Base-by-base conservation (phyloP, 2,888 invertebrate species). In the Carcina quercana region DNA sequence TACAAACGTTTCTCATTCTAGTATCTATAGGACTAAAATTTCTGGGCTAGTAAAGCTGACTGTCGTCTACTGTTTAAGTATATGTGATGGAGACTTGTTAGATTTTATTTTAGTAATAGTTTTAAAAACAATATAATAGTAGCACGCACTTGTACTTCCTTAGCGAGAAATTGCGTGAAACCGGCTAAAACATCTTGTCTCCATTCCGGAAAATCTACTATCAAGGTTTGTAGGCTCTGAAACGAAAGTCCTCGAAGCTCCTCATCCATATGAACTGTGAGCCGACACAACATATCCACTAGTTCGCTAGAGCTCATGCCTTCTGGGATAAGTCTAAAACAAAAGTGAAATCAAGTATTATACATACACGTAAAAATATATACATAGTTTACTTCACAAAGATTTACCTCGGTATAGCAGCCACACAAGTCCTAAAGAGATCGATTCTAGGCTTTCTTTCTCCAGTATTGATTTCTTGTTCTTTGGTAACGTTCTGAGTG, bases 241-340 rank as follows among this genome's bases (percentile, higher is more conserved):
- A 95, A 96, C 1, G 97, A 96, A 32, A 98, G 84, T 3, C 93
- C 95, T 15, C 97, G 88, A 32, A 99, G 84, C 74, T 99, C 99
- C 66, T 98, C 99, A 56, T 99, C 99, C 91, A 98, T 94, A 66
- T 99, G 99, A 1, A 98, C 95, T 0, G 98, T 98, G 26, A 99
- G 87, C 3, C 98, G 88, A 21, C 96, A 92, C 3, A 99, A 83
- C 44, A 99, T 85, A 59, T 99, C 99, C 3, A 99, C 95, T 35
- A 99, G 84, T 70, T 99, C 98, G 17, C 92, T 89, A 7, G 95
- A 90, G 10, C 93, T 94, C 96, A 98, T 98, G 7, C 97, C 98
- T 62, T 99, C 98, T 0, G 98, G 99, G 50, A 99, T 95, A 13
- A 99, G 83, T 40, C 98, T 90, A 24, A 28, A 11, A 25, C 22